A percentile compares a stretch with the other conserved stretches of the same genome.
These are phyloP conservation scores for Xenopus petersii DNA, from an alignment of 2,797 vertebrate species.

Conservation along the genomic window DNA sequence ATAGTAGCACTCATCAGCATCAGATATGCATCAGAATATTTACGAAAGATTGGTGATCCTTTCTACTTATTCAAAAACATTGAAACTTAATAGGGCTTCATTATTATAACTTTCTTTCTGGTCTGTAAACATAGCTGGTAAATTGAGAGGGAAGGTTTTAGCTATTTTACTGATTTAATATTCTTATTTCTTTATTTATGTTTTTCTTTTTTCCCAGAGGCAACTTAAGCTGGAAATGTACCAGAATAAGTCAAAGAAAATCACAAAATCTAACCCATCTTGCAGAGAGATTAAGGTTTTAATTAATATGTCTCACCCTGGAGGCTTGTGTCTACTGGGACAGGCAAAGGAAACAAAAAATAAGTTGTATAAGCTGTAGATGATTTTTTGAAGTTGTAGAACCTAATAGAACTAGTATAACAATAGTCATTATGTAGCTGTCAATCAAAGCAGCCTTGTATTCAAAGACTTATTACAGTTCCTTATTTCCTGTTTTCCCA, in stretches of 20 bases:
- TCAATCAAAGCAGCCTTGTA: conserved; percentile 18
- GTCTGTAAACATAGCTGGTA: no score
- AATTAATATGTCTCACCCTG: conserved; percentile 46
- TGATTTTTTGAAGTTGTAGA: conserved; percentile 23
- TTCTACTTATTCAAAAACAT: no score
- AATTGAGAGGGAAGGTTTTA: no score
- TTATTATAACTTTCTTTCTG: no score
- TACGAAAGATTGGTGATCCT: no score
- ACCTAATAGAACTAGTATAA: conserved; percentile 26
- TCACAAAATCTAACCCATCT: conserved; percentile 37
- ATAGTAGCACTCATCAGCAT: no score
- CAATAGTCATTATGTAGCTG: conserved; percentile 16
- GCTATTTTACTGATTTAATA: no score
- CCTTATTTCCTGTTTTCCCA: conserved; percentile 7
- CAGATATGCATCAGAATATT: no score
- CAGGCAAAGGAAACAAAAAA: conserved; percentile 32
- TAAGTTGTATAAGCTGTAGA: conserved; percentile 11
- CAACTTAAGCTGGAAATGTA: conserved; percentile 16
- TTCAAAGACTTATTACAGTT: conserved; percentile 19
- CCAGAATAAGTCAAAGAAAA: conserved; percentile 35
- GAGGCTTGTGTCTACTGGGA: conserved; percentile 37
- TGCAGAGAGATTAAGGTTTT: conserved; percentile 40
- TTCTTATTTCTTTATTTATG: background rate
- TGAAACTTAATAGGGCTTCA: no score
- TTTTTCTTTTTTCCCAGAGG: conserved; percentile 6